Conservation (phyloP, 2,797 vertebrate genomes). For the Arrhamphus sclerolepis region DNA sequence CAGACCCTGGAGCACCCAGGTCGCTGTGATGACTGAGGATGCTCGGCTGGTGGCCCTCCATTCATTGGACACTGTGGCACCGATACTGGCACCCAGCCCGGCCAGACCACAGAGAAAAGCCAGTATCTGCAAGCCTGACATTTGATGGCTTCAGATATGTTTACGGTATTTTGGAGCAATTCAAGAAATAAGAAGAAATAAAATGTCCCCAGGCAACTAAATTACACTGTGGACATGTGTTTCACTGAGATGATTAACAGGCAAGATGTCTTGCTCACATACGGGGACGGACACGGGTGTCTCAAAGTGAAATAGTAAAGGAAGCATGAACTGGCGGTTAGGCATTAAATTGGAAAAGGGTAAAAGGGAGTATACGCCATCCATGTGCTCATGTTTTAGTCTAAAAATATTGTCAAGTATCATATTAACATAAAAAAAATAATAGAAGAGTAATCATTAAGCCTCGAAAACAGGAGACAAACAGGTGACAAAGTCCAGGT, state of each 20-base stretch:
- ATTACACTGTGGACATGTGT: constrained; percentile 81
- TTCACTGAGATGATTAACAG: constrained; percentile 80
- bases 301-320: constrained; percentile 52
- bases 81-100: constrained; percentile 87
- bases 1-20: constrained; percentile 93
- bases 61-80: constrained; percentile 88
- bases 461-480: constrained; percentile 60
- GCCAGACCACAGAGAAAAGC: constrained; percentile 85
- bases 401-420: constrained; percentile 62
- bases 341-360: constrained; percentile 60
- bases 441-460: constrained; percentile 79
- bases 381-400: constrained; percentile 24
- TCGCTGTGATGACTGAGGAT: constrained; percentile 93
- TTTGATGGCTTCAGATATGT: constrained; percentile 56
- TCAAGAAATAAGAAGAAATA: constrained; percentile 36
- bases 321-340: constrained; percentile 55
- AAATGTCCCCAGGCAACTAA: constrained; percentile 60
- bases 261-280: constrained; percentile 71
- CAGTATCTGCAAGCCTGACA: constrained; percentile 88
- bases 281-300: constrained; percentile 34
- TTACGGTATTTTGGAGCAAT: constrained; percentile 31
- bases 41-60: constrained; percentile 92
- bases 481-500: constrained; percentile 81
- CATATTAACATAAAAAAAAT: constrained; percentile 81
- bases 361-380: constrained; percentile 33